phyloP scores from a whole-genome alignment of 2,113 vertebrate genomes.

The Megaceryle torquata region DNA sequence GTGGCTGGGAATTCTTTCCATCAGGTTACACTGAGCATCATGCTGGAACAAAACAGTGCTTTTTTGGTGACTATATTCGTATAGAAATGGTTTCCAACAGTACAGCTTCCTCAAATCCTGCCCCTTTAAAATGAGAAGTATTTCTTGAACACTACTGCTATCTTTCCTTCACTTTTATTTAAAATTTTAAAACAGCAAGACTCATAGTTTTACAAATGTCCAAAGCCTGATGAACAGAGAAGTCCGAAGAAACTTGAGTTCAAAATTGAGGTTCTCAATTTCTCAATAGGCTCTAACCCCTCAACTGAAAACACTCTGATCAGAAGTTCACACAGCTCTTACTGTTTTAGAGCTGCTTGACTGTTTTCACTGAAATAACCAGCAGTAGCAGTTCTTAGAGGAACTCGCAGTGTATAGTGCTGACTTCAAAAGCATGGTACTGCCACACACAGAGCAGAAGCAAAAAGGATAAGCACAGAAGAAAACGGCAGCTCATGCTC shows the following conservation, averaged over 20 bases:
- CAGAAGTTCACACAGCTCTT: background rate
- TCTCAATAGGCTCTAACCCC: background rate
- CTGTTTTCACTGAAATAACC: background rate
- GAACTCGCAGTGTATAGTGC: background rate
- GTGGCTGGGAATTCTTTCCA: background rate
- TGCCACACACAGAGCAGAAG: background rate
- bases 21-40: background rate
- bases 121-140: background rate
- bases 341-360: background rate
- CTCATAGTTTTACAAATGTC: background rate
- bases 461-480: background rate
- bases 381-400: background rate
- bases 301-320: background rate
- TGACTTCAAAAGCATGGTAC: background rate
- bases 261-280: background rate
- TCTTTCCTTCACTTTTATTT: background rate
- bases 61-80: background rate
- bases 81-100: background rate
- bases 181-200: background rate
- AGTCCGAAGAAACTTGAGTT: background rate
- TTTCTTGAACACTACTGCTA: background rate
- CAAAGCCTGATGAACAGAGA: background rate
- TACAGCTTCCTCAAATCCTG: background rate
- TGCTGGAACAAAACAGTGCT: background rate
- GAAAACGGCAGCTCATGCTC: background rate